phyloP scores from a whole-genome alignment of 2,797 vertebrate species.

The Catamblyrhynchus diadema region DNA sequence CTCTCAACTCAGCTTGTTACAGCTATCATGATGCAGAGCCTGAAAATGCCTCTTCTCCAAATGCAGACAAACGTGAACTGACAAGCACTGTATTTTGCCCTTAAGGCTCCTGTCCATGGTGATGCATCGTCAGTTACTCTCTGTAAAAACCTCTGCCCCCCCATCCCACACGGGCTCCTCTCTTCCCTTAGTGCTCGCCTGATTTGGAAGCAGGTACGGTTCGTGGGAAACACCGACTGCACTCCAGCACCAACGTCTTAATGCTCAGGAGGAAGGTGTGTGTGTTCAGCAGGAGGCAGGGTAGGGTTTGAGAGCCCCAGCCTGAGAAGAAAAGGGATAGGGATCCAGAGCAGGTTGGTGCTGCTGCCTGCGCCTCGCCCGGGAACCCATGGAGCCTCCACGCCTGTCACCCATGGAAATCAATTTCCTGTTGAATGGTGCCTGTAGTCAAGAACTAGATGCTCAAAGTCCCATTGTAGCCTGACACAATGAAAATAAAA shows the following conservation, averaged over 20 bases:
- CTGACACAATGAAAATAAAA: constrained; percentile 62
- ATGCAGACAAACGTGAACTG: constrained; percentile 66
- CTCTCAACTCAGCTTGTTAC: constrained; percentile 59
- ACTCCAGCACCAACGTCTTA: background rate
- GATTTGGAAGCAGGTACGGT: background rate
- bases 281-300: background rate
- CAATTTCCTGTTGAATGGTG: constrained; percentile 54
- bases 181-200: background rate
- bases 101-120: constrained; percentile 67
- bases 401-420: constrained; percentile 62
- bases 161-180: background rate
- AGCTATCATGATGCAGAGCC: constrained; percentile 60
- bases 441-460: constrained; percentile 63
- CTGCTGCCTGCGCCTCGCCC: background rate
- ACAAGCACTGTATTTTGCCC: constrained; percentile 72
- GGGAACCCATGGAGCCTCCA: background rate
- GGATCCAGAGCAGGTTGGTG: background rate
- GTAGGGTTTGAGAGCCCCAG: background rate
- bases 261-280: background rate
- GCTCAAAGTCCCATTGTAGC: constrained; percentile 59
- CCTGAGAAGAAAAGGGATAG: background rate
- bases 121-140: constrained; percentile 35
- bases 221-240: background rate
- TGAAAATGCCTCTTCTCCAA: constrained; percentile 55
- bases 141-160: constrained; percentile 36